These are phyloP conservation scores for Sphinx pinastri DNA, from an alignment of 2,888 invertebrate genomes.

Conservation along the genomic window DNA sequence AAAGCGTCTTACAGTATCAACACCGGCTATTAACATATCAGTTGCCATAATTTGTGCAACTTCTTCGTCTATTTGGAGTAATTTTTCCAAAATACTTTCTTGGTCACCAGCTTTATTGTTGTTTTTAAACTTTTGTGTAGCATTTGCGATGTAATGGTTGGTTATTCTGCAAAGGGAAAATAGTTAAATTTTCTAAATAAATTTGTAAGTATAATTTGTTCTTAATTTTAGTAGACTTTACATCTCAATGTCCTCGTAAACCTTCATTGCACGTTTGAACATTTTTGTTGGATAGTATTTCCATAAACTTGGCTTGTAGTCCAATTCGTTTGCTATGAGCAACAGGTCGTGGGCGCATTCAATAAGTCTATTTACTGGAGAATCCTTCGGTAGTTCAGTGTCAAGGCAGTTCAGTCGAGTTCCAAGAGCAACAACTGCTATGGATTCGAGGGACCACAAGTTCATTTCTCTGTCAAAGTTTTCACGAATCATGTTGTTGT, in stretches of 20 bases:
- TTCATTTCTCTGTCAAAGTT: conserved; percentile 83
- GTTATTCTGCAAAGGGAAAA: conserved; percentile 43
- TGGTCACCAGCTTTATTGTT: conserved; percentile 50
- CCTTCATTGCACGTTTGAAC: conserved; percentile 61
- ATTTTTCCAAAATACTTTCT: conserved; percentile 85
- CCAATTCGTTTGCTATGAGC: conserved; percentile 48
- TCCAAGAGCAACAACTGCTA: conserved; percentile 68
- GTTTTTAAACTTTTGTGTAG: conserved; percentile 49
- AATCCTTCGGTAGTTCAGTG: conserved; percentile 57
- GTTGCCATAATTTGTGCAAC: conserved; percentile 86
- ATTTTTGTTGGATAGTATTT: conserved; percentile 54
- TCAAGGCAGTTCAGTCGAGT: conserved; percentile 66
- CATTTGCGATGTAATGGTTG: conserved; percentile 50
- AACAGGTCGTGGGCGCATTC: conserved; percentile 60
- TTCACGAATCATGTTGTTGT: conserved; percentile 79
- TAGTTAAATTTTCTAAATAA: too few species aligned
- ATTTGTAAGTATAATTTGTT: neutral
- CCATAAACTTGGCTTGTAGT: conserved; percentile 64
- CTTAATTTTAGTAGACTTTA: conserved; percentile 40
- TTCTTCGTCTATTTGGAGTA: conserved; percentile 83
- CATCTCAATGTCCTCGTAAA: conserved; percentile 61
- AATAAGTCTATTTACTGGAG: conserved; percentile 61
- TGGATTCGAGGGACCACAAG: conserved; percentile 86
- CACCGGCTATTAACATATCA: conserved; percentile 87
- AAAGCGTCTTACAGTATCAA: conserved; percentile 84